phyloP scores from a whole-genome alignment of 1,140 invertebrate species.

The Drosophila persimilis region DNA sequence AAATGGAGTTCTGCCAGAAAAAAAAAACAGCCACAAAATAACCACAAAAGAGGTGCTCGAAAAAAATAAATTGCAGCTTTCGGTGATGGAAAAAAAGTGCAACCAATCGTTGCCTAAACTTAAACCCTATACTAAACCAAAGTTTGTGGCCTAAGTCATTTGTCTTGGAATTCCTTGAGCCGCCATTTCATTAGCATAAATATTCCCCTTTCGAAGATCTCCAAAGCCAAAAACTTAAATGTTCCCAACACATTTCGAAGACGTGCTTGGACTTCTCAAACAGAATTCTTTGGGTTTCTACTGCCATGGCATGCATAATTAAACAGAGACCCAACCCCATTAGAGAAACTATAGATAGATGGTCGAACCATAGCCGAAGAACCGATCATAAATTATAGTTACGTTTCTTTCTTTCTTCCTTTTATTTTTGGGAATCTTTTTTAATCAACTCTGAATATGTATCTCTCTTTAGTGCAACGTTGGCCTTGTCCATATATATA shows the following conservation, averaged over 20 bases:
- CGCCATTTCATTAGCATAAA: slow-evolving; percentile 64
- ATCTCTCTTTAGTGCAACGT: slow-evolving; percentile 62
- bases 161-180: slow-evolving; percentile 24
- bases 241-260: slow-evolving; percentile 59
- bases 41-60: slow-evolving; percentile 15
- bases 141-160: slow-evolving; percentile 62
- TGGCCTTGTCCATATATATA: slow-evolving; percentile 58
- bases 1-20: slow-evolving; percentile 42
- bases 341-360: slow-evolving; percentile 56
- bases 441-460: slow-evolving; percentile 34
- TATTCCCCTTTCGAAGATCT: slow-evolving; percentile 57
- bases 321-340: slow-evolving; percentile 41
- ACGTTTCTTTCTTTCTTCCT: slow-evolving; percentile 20
- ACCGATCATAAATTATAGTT: slow-evolving; percentile 47
- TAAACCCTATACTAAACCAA: background rate
- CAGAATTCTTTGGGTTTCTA: slow-evolving; percentile 31
- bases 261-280: slow-evolving; percentile 58
- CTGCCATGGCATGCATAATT: slow-evolving; percentile 70
- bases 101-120: slow-evolving; percentile 7
- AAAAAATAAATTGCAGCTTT: slow-evolving; percentile 15
- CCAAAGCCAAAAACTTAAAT: slow-evolving; percentile 39
- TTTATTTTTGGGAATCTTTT: slow-evolving; percentile 9
- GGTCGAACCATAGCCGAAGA: background rate
- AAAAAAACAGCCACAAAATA: slow-evolving; percentile 30
- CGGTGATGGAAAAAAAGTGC: slow-evolving; percentile 24